phyloP scores from a whole-genome alignment of 2,797 vertebrate genomes.

The Rhabdophis nuchalis region DNA sequence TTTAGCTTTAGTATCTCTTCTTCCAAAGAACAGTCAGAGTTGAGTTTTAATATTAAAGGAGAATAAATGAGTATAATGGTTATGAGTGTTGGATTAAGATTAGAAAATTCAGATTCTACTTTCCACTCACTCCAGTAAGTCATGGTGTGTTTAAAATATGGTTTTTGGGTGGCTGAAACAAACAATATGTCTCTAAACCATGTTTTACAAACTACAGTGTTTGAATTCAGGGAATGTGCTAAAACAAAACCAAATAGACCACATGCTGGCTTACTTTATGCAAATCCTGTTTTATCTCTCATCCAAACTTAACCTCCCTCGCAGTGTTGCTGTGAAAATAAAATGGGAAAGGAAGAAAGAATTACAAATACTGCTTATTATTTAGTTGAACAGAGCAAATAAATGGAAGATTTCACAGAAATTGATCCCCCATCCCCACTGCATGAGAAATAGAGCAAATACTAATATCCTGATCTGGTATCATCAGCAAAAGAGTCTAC shows the following conservation, averaged over 20 bases:
- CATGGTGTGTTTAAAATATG: background rate
- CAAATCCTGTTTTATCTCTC: background rate
- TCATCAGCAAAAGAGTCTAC: background rate
- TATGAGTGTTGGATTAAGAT: background rate
- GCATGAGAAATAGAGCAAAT: background rate
- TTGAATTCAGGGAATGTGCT: background rate
- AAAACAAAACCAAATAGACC: background rate
- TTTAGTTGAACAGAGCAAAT: background rate
- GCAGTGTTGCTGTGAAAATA: background rate
- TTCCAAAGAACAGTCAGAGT: background rate
- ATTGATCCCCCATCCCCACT: background rate
- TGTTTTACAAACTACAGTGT: background rate
- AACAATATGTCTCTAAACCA: background rate
- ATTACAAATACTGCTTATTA: background rate
- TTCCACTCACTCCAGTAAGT: background rate
- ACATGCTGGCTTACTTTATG: background rate
- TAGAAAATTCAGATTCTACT: background rate
- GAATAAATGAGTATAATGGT: background rate
- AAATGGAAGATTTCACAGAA: background rate
- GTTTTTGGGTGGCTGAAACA: background rate
- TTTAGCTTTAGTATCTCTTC: background rate
- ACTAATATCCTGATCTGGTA: background rate
- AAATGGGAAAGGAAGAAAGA: background rate
- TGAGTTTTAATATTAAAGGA: background rate
- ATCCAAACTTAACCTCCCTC: background rate